Conservation (phyloP, 2,888 invertebrate genomes). For the Acleris sparsana region DNA sequence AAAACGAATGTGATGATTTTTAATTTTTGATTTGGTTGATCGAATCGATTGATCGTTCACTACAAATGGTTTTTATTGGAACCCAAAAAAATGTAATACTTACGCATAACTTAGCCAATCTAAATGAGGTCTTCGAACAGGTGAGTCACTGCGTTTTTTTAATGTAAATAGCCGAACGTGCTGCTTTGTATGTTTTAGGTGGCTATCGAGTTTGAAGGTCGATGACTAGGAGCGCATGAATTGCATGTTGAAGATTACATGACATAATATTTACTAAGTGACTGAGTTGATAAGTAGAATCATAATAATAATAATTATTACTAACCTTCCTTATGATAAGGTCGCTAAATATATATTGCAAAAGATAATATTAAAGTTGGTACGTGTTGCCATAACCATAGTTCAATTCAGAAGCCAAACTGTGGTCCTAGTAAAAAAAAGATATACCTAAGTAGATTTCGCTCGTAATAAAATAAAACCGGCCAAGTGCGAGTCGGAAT, state of each 20-base stretch:
- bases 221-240: conserved; percentile 18
- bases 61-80: background rate
- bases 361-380: too few species aligned
- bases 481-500: too few species aligned
- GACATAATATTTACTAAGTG: background rate
- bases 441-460: too few species aligned
- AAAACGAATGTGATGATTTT: too few species aligned
- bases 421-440: too few species aligned
- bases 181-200: conserved; percentile 5
- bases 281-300: background rate
- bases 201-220: background rate
- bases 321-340: background rate
- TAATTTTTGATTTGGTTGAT: too few species aligned
- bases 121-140: conserved; percentile 29
- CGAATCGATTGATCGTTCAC: too few species aligned
- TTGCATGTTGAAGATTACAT: conserved; percentile 5
- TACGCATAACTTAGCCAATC: conserved; percentile 17
- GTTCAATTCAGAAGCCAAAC: too few species aligned
- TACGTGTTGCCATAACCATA: too few species aligned
- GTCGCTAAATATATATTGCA: too few species aligned
- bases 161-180: conserved; percentile 30
- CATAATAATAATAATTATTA: too few species aligned
- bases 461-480: too few species aligned
- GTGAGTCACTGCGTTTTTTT: conserved; percentile 24
- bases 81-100: conserved; percentile 24